Evolutionary conservation across 2,113 vertebrate species (phyloP).

Genomic region (Dermatemys mawii): DNA sequence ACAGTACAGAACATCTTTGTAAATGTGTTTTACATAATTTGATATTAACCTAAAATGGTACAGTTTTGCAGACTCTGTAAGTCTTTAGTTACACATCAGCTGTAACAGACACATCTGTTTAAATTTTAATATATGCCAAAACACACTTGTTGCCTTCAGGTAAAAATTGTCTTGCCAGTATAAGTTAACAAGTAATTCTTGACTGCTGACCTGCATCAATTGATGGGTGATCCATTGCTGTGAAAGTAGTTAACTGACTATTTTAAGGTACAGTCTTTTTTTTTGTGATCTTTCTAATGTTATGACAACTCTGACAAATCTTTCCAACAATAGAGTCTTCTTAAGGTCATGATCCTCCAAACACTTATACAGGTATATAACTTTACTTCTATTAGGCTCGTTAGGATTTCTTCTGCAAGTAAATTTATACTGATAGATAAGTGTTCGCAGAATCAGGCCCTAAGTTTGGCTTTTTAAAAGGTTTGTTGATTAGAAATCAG

Average conservation of each 20-base stretch:
- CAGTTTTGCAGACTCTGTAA: conserved; percentile 55
- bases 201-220: neutral
- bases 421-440: neutral
- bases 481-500: neutral
- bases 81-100: conserved; percentile 60
- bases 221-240: neutral
- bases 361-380: neutral
- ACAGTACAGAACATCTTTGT: neutral
- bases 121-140: conserved; percentile 67
- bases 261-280: neutral
- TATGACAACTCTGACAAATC: neutral
- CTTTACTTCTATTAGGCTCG: neutral
- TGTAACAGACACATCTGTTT: conserved; percentile 45
- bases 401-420: neutral
- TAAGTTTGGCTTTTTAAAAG: neutral
- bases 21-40: conserved; percentile 48
- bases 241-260: neutral
- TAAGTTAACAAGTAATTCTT: conserved; percentile 49
- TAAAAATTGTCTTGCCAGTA: neutral
- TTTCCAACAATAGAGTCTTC: neutral
- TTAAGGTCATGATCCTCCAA: neutral
- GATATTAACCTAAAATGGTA: conserved; percentile 57
- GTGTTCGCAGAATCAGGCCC: neutral
- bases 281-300: neutral
- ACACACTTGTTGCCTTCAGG: conserved; percentile 48